Percentiles rank a stretch among this genome's conserved stretches.
Conservation (phyloP, 2,113 vertebrate genomes). For the Microcebus jonahi region DNA sequence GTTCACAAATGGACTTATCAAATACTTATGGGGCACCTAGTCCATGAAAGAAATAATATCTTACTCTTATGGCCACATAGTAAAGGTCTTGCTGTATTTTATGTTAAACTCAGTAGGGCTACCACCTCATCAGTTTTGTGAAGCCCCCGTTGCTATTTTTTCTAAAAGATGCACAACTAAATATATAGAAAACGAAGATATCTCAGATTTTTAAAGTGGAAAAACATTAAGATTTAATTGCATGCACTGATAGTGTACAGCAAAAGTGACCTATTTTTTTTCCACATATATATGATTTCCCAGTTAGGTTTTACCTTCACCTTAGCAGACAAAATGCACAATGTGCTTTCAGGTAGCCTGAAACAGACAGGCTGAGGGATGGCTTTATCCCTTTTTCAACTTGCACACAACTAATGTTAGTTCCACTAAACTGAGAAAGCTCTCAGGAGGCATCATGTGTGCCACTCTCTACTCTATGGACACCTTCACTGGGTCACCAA, state of each 20-base stretch:
- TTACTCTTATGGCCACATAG: not conserved
- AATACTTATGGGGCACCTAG: not conserved
- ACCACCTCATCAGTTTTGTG: not conserved
- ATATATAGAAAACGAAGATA: not conserved
- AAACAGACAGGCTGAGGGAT: not conserved
- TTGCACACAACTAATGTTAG: not conserved
- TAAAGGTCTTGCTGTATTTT: not conserved
- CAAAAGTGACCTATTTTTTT: not conserved
- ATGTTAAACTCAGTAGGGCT: not conserved
- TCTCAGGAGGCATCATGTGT: not conserved
- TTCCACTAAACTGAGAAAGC: not conserved
- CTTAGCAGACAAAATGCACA: not conserved
- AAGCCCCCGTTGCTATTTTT: not conserved
- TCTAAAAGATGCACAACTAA: slow-evolving; percentile 28
- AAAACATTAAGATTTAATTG: not conserved
- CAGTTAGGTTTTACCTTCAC: not conserved
- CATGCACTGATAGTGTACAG: not conserved
- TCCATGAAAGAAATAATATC: not conserved
- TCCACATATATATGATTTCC: not conserved
- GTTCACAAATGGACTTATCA: not conserved
- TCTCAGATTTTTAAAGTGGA: not conserved
- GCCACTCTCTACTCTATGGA: not conserved
- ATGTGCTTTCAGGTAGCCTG: not conserved
- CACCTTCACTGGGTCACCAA: not conserved
- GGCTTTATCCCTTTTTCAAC: not conserved